These are phyloP conservation scores for Drosophila guanche DNA, from an alignment of 1,140 invertebrate species.

Conservation along the genomic window DNA sequence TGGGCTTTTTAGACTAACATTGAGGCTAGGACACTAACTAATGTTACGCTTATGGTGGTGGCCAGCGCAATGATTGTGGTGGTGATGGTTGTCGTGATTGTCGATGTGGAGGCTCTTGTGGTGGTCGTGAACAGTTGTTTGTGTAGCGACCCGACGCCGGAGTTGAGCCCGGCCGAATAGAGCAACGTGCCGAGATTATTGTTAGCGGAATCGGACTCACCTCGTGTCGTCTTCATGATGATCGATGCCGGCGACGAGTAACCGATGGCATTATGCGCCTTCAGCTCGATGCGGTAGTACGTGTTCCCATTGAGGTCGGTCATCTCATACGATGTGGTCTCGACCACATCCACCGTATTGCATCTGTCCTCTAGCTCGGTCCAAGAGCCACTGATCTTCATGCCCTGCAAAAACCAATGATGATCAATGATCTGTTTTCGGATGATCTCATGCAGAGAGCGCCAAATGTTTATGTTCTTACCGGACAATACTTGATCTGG, in stretches of 20 bases:
- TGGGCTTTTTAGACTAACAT: constrained; percentile 78
- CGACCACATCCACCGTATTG: constrained; percentile 84
- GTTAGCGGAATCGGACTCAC: constrained; percentile 87
- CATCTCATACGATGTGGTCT: constrained; percentile 88
- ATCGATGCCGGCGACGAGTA: constrained; percentile 89
- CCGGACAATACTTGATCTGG: constrained; percentile 91
- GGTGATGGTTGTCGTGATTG: constrained; percentile 66
- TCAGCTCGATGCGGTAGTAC: constrained; percentile 91
- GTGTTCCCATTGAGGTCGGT: constrained; percentile 89
- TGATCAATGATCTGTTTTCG: neutral
- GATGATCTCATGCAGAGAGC: too few relatives aligned
- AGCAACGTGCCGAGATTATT: constrained; percentile 83
- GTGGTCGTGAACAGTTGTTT: constrained; percentile 73
- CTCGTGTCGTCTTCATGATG: constrained; percentile 92
- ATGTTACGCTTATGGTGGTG: constrained; percentile 83
- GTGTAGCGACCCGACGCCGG: constrained; percentile 81
- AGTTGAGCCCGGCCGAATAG: constrained; percentile 82
- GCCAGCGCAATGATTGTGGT: constrained; percentile 77
- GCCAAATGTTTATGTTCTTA: constrained; percentile 83
- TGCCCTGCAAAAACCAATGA: constrained; percentile 81
- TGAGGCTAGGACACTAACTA: constrained; percentile 81
- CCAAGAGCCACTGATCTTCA: constrained; percentile 87
- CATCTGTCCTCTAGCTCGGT: constrained; percentile 86
- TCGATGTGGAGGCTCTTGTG: constrained; percentile 73
- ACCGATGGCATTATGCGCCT: constrained; percentile 93